Percentiles rank a stretch among this genome's conserved stretches.
Evolutionary conservation across 2,797 vertebrate genomes (phyloP).

Genomic region (Lophura swinhoii): DNA sequence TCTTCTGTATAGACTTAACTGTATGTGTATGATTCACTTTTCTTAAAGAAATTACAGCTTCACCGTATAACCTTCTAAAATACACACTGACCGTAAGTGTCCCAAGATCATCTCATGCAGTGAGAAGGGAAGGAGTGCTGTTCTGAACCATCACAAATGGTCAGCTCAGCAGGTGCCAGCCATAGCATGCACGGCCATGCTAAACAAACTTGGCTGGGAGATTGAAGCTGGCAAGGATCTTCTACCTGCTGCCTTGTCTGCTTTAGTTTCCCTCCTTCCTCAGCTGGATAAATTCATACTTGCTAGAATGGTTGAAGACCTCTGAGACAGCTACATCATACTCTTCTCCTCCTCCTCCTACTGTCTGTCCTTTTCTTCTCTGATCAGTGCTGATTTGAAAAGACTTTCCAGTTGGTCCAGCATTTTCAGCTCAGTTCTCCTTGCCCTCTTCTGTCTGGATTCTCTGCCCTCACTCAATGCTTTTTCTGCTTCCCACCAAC

Average conservation of each 20-base stretch:
- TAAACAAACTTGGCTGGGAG: slow-evolving; percentile 50
- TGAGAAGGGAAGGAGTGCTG: background rate
- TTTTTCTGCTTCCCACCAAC: slow-evolving; percentile 30
- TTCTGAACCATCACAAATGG: slow-evolving; percentile 20
- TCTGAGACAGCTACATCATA: background rate
- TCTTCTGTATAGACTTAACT: background rate
- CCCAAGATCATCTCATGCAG: background rate
- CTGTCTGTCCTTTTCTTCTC: background rate
- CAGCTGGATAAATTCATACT: slow-evolving; percentile 46
- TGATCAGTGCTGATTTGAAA: background rate
- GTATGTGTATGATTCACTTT: background rate
- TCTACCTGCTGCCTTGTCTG: slow-evolving; percentile 59
- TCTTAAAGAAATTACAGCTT: background rate
- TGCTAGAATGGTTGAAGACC: background rate
- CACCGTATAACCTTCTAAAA: background rate
- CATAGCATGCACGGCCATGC: slow-evolving; percentile 9
- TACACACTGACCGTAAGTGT: background rate
- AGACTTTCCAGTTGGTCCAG: background rate
- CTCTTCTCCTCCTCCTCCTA: background rate
- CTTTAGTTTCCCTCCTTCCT: slow-evolving; percentile 34
- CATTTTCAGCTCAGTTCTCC: background rate
- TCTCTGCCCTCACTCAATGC: background rate
- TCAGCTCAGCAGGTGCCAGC: slow-evolving; percentile 28
- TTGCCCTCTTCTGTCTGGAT: slow-evolving; percentile 37
- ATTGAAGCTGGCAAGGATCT: slow-evolving; percentile 38